Conservation (phyloP, 2,113 vertebrate genomes). For the Hepsetus odoe region DNA sequence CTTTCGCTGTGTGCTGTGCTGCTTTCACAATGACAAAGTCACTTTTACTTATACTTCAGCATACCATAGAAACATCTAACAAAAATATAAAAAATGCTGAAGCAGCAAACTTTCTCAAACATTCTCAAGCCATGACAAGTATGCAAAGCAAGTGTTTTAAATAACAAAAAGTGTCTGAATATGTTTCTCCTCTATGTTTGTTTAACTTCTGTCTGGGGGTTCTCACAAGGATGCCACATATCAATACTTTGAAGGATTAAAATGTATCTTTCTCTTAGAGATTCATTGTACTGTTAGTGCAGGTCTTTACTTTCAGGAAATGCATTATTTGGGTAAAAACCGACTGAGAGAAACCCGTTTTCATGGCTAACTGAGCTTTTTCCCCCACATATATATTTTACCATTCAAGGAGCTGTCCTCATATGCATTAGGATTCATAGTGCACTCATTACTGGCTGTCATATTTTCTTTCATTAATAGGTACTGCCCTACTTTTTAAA, state of each 20-base stretch:
- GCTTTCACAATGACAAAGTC: too few species aligned
- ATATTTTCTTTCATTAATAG: slow-evolving; percentile 46
- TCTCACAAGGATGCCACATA: neutral
- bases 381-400: slow-evolving; percentile 37
- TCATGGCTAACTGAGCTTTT: slow-evolving; percentile 8
- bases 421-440: slow-evolving; percentile 43
- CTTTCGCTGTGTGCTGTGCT: too few species aligned
- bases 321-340: slow-evolving; percentile 15
- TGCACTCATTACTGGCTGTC: slow-evolving; percentile 47
- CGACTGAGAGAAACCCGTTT: neutral
- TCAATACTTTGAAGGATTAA: slow-evolving; percentile 13
- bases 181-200: too few species aligned
- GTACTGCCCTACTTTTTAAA: slow-evolving; percentile 45
- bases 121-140: too few species aligned
- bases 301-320: neutral
- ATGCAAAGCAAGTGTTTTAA: too few species aligned
- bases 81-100: too few species aligned
- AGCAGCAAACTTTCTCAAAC: too few species aligned
- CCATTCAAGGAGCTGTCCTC: slow-evolving; percentile 36
- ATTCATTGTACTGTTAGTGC: neutral
- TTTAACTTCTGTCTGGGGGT: neutral
- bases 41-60: too few species aligned
- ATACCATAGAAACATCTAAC: too few species aligned
- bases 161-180: too few species aligned
- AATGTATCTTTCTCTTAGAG: neutral